Conservation (phyloP, 2,888 invertebrate genomes). For the Poecilobothrus nobilitatus region DNA sequence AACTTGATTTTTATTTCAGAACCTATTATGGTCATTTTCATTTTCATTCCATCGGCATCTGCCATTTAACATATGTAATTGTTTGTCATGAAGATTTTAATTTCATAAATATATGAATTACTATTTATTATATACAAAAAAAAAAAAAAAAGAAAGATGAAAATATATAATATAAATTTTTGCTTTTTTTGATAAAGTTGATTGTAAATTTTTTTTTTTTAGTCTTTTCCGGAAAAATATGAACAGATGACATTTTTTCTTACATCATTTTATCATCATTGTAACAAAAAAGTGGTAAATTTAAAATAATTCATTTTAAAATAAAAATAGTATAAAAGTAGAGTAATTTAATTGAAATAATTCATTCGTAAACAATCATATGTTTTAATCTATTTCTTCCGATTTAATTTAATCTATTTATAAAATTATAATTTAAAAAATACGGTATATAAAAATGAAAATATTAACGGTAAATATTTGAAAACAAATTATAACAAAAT, state of each 20-base stretch:
- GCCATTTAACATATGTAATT: no score
- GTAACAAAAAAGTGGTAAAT: background rate
- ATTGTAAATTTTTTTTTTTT: background rate
- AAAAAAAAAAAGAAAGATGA: no score
- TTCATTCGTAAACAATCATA: background rate
- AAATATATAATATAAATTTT: no score
- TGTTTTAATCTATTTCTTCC: background rate
- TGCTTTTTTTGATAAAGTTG: no score
- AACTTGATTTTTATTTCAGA: no score
- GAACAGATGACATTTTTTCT: background rate
- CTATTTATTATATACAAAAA: no score
- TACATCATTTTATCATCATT: background rate
- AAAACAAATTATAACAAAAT: background rate
- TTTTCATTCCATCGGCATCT: no score
- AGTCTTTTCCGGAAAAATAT: background rate
- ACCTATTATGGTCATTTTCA: no score
- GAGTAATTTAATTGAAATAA: background rate
- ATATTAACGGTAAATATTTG: background rate
- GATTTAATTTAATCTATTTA: background rate
- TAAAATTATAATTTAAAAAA: background rate
- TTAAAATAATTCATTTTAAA: no score
- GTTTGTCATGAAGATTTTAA: no score
- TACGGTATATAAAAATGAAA: background rate
- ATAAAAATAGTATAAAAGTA: background rate
- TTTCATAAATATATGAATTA: no score